A percentile compares a stretch with the other conserved stretches of the same genome.
phyloP scores from a whole-genome alignment of 2,888 invertebrate species.

The Papilio protenor region DNA sequence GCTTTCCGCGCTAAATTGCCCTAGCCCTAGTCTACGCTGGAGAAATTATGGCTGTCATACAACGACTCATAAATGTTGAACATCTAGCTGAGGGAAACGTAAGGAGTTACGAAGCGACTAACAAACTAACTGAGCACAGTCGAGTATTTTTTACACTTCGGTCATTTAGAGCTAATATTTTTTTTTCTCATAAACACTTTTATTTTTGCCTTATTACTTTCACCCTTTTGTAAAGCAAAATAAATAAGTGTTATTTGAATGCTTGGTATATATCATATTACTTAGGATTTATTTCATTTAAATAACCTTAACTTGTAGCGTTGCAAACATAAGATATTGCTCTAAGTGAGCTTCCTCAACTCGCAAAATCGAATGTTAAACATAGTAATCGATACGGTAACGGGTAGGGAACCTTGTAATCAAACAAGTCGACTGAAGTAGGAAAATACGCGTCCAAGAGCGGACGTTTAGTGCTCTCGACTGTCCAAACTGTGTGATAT shows the following conservation, averaged over 20 bases:
- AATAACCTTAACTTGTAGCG: not conserved
- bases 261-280: not conserved
- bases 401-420: not conserved
- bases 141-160: not conserved
- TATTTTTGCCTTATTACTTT: too few species aligned
- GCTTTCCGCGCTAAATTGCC: not conserved
- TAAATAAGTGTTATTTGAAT: too few species aligned
- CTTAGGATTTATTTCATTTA: not conserved
- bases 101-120: not conserved
- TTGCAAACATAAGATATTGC: not conserved
- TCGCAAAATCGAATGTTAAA: not conserved
- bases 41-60: not conserved
- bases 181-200: too few species aligned
- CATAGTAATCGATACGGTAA: not conserved
- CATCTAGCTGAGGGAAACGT: not conserved
- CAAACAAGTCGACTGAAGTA: slow-evolving; percentile 13
- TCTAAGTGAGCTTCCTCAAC: not conserved
- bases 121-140: not conserved
- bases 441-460: slow-evolving; percentile 1
- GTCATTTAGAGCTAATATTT: too few species aligned
- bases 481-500: not conserved
- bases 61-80: not conserved
- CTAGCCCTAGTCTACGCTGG: not conserved
- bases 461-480: slow-evolving; percentile 12
- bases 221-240: too few species aligned